Base-by-base conservation (phyloP, 2,113 vertebrate genomes). In the Ciconia boyciana region DNA sequence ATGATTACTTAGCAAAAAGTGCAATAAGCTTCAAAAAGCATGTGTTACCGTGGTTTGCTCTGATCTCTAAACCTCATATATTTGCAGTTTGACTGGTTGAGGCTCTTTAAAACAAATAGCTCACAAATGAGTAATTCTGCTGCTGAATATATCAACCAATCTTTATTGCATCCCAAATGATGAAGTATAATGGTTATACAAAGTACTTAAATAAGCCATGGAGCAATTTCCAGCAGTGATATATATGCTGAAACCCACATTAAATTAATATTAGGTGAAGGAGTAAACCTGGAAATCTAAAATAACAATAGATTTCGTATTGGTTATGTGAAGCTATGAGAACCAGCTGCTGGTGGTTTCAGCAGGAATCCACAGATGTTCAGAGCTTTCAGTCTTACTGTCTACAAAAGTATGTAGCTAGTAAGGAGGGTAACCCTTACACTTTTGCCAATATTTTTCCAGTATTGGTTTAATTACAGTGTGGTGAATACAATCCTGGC, bases 131-230 rank as follows among this genome's bases (percentile, higher is more conserved):
- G 83, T 92, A 69, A 54, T 94, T 68, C 68, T 5, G 1, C 61
- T 60, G 68, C 85, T 75, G 69, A 90, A 70, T 87, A 32, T 61
- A 39, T 80, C 92, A 84, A 84, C 82, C 0, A 1, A 17, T 89
- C 90, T 96, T 96, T 92, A 93, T 94, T 89, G 80, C 75, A 86
- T 95, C 84, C 94, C 72, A 83, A 60, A 81, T 86, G 57, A 68
- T 94, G 48, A 88, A 95, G 51, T 83, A 43, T 86, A 94, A 94
- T 89, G 61, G 66, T 91, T 90, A 83, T 41, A 91, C 41, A 68
- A 80, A 95, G 34, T 94, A 70, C 68, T 92, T 87, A 58, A 64
- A 51, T 87, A 79, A 96, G 54, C 60, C 77, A 76, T 77, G 39
- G 29, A 89, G 58, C 84, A 48, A 83, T 85, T 61, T 94, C 77